These are phyloP conservation scores for Smithornis capensis DNA, from an alignment of 2,113 vertebrate species.

Conservation along the genomic window DNA sequence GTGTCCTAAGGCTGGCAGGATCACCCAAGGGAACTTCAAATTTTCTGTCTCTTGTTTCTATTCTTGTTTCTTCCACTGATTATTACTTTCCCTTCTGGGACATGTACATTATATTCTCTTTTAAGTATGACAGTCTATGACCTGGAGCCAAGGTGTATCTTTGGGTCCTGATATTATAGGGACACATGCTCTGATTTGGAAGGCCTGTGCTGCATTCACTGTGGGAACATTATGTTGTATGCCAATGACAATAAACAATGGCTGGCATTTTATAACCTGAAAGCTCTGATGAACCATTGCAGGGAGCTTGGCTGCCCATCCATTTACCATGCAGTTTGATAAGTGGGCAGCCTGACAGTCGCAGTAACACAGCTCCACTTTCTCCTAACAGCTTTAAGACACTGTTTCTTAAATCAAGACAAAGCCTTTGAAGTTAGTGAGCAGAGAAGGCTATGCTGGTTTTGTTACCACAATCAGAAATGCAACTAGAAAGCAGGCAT, in stretches of 20 bases:
- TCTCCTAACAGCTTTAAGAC: neutral
- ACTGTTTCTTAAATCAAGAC: neutral
- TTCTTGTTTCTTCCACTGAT: neutral
- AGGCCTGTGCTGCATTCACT: neutral
- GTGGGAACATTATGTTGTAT: neutral
- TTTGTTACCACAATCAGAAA: constrained; percentile 25
- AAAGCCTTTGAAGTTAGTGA: constrained; percentile 17
- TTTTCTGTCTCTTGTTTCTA: neutral
- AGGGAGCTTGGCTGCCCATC: constrained; percentile 5
- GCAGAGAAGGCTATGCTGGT: neutral
- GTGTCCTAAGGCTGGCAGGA: neutral
- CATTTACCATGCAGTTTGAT: neutral
- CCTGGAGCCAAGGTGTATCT: neutral
- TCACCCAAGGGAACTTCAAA: neutral
- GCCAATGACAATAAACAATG: neutral
- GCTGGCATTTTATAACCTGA: neutral
- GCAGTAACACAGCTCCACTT: neutral
- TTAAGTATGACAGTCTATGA: neutral
- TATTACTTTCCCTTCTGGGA: neutral
- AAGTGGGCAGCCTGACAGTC: neutral
- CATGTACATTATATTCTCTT: accelerated
- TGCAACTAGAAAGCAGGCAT: neutral
- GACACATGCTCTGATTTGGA: neutral
- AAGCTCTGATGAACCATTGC: neutral
- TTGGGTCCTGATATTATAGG: neutral